Evolutionary conservation across 2,888 invertebrate species (phyloP), one percentile per base, ranked within the genome.

Genomic region (Drosophila kokeensis): DNA sequence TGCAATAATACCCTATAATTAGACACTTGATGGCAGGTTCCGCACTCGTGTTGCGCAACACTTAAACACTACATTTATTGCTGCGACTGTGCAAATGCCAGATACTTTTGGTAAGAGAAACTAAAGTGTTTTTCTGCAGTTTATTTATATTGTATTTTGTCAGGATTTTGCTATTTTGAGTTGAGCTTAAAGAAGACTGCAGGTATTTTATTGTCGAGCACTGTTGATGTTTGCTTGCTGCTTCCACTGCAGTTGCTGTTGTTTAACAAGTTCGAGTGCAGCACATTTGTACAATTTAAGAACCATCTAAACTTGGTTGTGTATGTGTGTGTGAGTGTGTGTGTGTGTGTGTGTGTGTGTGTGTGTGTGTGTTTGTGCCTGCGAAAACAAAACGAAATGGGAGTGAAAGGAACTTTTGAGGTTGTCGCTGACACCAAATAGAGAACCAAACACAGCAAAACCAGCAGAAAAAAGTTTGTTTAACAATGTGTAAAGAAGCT

Each of bases 191-290:
- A 15, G 11, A 13, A 10, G 2, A 15, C 29, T 27, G 36, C n/a
- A n/a, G 27, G 70, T 62, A 66, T 61, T 60, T 59, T 30, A 53
- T 42, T 29, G 64, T 73, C 63, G 42, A 58, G 40, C 61, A 64
- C 40, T 71, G 40, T 53, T 69, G 70, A 49, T 29, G 55, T 62
- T 69, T 21, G 38, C 42, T 24, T 52, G 58, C 64, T 48, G 55
- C 38, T 18, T 2, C 8, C 11, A 21, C 45, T 48, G 65, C 60
- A 48, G 65, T 63, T 71, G 73, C 60, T 50, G 62, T 78, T 87
- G 87, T 69, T 85, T 87, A 85, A 85, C 87, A 87, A 85, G 83
- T 87, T 85, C 85, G 85, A 87, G 85, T 85, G 83, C 88, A 79
- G 76, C 76, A 79, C 85, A 86, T 85, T 86, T 87, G 87, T 72